phyloP scores from a whole-genome alignment of 2,113 vertebrate species.

The Leiothrix lutea region DNA sequence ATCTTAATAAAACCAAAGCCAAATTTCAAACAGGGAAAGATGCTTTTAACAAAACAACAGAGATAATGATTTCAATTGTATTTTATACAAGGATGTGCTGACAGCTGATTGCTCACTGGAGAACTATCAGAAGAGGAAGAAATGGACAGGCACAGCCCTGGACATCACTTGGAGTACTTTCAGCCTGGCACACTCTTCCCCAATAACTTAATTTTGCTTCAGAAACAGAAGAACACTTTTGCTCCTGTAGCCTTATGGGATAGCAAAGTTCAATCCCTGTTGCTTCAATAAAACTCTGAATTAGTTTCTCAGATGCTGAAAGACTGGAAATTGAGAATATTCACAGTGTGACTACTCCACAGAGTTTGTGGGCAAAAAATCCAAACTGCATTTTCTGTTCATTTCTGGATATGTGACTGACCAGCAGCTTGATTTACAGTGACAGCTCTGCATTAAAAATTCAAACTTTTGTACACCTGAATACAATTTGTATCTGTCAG shows the following conservation, averaged over 20 bases:
- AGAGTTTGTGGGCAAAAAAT: not conserved
- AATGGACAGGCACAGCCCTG: not conserved
- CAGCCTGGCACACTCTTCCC: not conserved
- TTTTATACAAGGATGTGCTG: not conserved
- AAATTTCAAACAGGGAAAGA: not conserved
- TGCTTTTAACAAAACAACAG: not conserved
- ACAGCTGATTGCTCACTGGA: not conserved
- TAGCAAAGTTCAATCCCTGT: not conserved
- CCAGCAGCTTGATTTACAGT: not conserved
- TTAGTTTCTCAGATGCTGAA: not conserved
- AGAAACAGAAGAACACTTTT: not conserved
- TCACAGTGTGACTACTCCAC: not conserved
- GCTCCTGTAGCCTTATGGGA: not conserved
- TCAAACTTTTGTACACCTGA: not conserved
- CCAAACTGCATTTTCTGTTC: not conserved
- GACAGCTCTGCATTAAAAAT: not conserved
- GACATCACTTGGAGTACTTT: not conserved
- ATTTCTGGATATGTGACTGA: not conserved
- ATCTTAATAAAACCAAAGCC: not conserved
- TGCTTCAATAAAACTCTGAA: not conserved
- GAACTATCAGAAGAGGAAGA: not conserved
- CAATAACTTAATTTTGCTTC: not conserved
- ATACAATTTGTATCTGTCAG: not conserved
- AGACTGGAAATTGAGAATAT: not conserved
- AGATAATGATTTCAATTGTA: not conserved